Percentiles rank a stretch among this genome's conserved stretches.
phyloP scores from a whole-genome alignment of 2,113 vertebrate genomes.

The Taurulus bubalis region DNA sequence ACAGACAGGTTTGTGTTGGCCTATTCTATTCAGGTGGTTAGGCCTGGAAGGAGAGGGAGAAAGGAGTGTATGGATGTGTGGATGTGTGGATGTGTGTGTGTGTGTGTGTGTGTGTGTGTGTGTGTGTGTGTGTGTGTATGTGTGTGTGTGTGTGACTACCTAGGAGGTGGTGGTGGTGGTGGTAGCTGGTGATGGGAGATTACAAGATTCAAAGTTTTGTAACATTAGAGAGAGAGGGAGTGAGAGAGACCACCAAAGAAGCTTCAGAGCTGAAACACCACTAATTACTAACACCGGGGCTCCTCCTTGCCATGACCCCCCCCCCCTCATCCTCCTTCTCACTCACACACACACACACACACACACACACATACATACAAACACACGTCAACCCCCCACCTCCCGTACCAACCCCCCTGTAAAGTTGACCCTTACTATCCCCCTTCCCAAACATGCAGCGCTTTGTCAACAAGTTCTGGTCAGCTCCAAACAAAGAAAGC shows the following conservation, averaged over 20 bases:
- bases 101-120: constrained; percentile 44
- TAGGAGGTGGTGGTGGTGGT: constrained; percentile 72
- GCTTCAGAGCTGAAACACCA: constrained; percentile 89
- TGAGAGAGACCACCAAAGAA: constrained; percentile 91
- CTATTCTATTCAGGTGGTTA: constrained; percentile 83
- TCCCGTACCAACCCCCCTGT: constrained; percentile 68
- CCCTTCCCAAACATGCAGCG: constrained; percentile 81
- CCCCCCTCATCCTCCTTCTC: constrained; percentile 71
- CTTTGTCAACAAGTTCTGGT: constrained; percentile 95
- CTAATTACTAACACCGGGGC: constrained; percentile 92
- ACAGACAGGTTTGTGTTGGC: constrained; percentile 82
- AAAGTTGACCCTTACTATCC: constrained; percentile 80
- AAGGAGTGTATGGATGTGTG: constrained; percentile 45
- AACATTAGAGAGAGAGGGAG: constrained; percentile 86
- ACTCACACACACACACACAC: constrained; percentile 39
- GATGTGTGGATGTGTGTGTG: constrained; percentile 19
- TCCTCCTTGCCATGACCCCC: constrained; percentile 87
- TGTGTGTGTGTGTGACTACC: constrained; percentile 58
- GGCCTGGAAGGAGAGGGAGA: constrained; percentile 61
- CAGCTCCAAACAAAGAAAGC: constrained; percentile 90
- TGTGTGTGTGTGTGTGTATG: constrained; percentile 23
- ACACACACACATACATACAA: constrained; percentile 43
- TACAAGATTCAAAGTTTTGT: constrained; percentile 85
- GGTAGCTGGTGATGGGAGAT: constrained; percentile 84
- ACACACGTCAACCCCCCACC: constrained; percentile 67